Base-by-base conservation (phyloP, 1,140 invertebrate species). In the Agraylea sexmaculata region DNA sequence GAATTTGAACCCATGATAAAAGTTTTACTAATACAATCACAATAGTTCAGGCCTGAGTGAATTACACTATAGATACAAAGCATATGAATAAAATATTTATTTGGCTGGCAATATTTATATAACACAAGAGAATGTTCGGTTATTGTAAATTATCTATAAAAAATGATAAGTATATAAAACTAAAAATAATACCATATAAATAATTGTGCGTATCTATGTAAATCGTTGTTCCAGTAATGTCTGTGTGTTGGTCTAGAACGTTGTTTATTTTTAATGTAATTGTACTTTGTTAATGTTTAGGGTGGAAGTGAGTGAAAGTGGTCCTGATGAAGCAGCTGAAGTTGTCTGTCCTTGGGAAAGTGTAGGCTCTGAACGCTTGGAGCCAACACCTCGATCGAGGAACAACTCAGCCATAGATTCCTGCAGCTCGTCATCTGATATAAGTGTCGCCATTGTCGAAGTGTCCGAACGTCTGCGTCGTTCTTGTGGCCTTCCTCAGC, bases 351-450 rank as follows among this genome's bases (percentile, higher is more conserved):
- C 53, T 7, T 53, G 50, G 48, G 49, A 49, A 10, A 37, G 20
- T 10, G 23, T 22, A 11, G 47, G 25, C 15, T 45, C 53, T 6
- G 51, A 50, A 27, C 51, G 51, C 1, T 39, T 62, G 2, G 56
- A 59, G 45, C 49, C 58, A 20, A 54, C 54, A 37, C 25, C 43
- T 13, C 42, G 45, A 30, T 51, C 47, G 4, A 33, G 47, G 18
- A 64, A 66, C 43, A 60, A 66, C 51, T 66, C 62, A 1, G 52
- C 58, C 8, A 58, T 62, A 0, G 65, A 68, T 39, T 66, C 64
- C 0, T 62, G 63, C 37, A 68, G 66, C 53, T 83, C 80, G 2
- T 83, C 79, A 2, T 83, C 80, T 2, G 80, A 84, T 54, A 69
- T 78, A 37, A 79, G 76, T 52, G 60, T 69, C n/a, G 67, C 69